Evolutionary conservation across 1,140 invertebrate species (phyloP).

Genomic region (Gryllus bimaculatus): DNA sequence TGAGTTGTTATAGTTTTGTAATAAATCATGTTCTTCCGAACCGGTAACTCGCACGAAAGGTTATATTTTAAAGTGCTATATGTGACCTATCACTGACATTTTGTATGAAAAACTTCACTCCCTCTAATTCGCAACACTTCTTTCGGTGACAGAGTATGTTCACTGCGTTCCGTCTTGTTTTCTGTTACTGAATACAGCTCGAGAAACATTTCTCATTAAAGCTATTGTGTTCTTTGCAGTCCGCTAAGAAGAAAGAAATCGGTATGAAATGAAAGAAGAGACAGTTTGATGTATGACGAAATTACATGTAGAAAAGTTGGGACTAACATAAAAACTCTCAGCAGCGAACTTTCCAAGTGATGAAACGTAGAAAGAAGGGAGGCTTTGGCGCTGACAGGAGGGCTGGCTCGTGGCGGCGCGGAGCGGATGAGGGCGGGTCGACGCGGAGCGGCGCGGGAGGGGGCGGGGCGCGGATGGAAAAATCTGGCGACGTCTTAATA

Average conservation of each 20-base stretch:
- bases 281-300: neutral
- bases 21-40: too few relatives aligned
- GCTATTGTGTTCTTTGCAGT: conserved; percentile 2
- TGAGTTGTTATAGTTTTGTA: too few relatives aligned
- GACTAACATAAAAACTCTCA: neutral
- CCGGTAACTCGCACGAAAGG: too few relatives aligned
- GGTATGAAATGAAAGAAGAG: neutral
- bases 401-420: neutral
- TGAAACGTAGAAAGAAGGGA: neutral
- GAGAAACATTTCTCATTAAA: neutral
- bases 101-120: too few relatives aligned
- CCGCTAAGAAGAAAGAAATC: neutral
- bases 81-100: too few relatives aligned
- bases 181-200: neutral
- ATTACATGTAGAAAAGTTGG: neutral
- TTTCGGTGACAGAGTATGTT: too few relatives aligned
- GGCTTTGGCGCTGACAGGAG: neutral
- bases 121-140: too few relatives aligned
- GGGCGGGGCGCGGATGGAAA: neutral
- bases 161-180: neutral
- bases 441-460: neutral
- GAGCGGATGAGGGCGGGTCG: neutral
- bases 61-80: too few relatives aligned
- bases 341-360: neutral
- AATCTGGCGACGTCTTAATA: neutral